phyloP scores from a whole-genome alignment of 2,797 vertebrate genomes.

The Sebastes goodei region DNA sequence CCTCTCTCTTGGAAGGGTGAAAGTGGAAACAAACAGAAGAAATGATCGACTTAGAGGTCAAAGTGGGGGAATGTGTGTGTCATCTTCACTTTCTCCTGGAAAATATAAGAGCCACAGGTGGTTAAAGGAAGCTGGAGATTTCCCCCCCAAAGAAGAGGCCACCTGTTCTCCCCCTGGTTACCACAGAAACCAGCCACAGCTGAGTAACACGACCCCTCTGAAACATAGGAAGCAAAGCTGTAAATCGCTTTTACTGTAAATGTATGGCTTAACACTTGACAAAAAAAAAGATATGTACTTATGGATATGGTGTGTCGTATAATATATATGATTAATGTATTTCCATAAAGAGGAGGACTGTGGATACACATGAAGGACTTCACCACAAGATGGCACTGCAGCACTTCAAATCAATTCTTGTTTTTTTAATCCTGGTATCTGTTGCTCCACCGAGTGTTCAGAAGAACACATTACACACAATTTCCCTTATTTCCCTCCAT shows the following conservation, averaged over 20 bases:
- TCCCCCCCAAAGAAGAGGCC: constrained; percentile 29
- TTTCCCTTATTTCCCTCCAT: no score
- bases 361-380: background rate
- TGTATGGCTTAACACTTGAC: background rate
- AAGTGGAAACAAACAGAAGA: constrained; percentile 63
- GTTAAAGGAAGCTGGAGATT: background rate
- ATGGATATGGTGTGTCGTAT: background rate
- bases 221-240: background rate
- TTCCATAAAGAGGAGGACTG: background rate
- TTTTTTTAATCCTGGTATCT: constrained; percentile 4
- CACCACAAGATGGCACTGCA: constrained; percentile 61
- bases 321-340: background rate
- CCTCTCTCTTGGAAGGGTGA: background rate
- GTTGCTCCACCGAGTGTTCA: constrained; percentile 59
- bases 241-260: background rate
- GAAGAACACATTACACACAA: constrained; percentile 10
- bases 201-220: constrained; percentile 8
- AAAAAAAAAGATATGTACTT: background rate
- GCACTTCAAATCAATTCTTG: constrained; percentile 5
- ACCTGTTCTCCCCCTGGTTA: constrained; percentile 53
- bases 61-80: constrained; percentile 68
- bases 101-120: constrained; percentile 62
- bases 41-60: constrained; percentile 73
- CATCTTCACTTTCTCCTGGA: constrained; percentile 62
- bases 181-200: constrained; percentile 31